Base-by-base conservation (phyloP, 2,113 vertebrate genomes). In the Danionella cerebrum region DNA sequence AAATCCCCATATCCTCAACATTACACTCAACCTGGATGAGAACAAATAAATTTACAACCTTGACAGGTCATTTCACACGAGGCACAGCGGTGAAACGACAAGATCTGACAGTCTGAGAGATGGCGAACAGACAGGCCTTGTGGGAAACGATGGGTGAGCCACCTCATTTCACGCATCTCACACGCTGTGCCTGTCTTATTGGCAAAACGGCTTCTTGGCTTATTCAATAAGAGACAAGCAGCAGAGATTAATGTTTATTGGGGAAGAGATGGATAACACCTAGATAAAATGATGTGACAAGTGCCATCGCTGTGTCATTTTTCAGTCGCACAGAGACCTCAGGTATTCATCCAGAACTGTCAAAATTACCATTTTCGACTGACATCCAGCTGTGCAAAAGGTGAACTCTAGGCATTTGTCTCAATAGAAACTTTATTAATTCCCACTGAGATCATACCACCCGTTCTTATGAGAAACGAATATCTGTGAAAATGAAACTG, bases 21-120 rank as follows among this genome's bases (percentile, higher is more conserved):
- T 80, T 78, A 79, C 80, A 84, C 80, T 79, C 83, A 79, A 78
- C 78, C 79, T 55, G 70, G 75, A 83, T 87, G 83, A 84, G 80
- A 83, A 70, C 75, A 82, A 81, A 87, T 84, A 84, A 70, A 84
- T 84, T 83, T 71, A 73, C 65, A 69, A 76, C 72, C 74, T 75
- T 80, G 85, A 84, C 85, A 85, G 82, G 78, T 82, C 80, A 82
- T 84, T 87, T 80, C 79, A 74, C 65, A 50, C 69, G 64, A 83
- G 77, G 72, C 76, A 78, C 70, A 76, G 82, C 57, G 76, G 79
- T 76, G 69, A 81, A 80, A 81, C 81, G 67, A 78, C 52, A n/a
- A 47, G 8, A 42, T 64, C 18, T 22, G 83, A 78, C 82, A 83
- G 77, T 62, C 72, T 83, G 85, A 87, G 79, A 75, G 75, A 87